These are phyloP conservation scores for Amphiprion percula DNA, from an alignment of 2,113 vertebrate genomes.

Conservation along the genomic window DNA sequence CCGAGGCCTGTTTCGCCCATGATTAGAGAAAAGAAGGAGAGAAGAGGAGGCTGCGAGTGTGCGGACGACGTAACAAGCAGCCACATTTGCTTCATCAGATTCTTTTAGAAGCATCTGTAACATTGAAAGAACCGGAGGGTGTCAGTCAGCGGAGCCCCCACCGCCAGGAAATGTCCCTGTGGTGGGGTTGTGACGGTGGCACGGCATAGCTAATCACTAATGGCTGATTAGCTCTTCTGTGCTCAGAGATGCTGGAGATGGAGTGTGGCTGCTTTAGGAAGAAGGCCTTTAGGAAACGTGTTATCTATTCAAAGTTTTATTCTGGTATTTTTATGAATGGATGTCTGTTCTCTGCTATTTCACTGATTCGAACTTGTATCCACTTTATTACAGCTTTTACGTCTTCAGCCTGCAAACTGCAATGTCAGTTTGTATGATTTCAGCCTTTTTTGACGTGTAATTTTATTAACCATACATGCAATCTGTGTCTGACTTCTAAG, in stretches of 20 bases:
- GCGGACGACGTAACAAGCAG: slow-evolving; percentile 14
- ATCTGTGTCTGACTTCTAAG: too few relatives aligned
- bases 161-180: slow-evolving; percentile 81
- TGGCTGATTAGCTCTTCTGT: slow-evolving; percentile 72
- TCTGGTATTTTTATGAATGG: too few relatives aligned
- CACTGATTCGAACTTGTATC: too few relatives aligned
- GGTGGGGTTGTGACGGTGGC: slow-evolving; percentile 68
- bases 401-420: too few relatives aligned
- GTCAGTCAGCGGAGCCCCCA: slow-evolving; percentile 59
- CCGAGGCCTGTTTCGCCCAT: slow-evolving; percentile 43
- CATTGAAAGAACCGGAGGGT: slow-evolving; percentile 63
- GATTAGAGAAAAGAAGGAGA: slow-evolving; percentile 76
- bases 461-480: too few relatives aligned
- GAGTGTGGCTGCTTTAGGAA: slow-evolving; percentile 10
- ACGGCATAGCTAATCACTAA: slow-evolving; percentile 74
- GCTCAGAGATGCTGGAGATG: slow-evolving; percentile 37
- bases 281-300: neutral
- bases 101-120: slow-evolving; percentile 48
- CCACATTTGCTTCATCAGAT: slow-evolving; percentile 37
- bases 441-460: too few relatives aligned
- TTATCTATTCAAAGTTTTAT: too few relatives aligned
- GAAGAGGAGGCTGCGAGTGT: slow-evolving; percentile 48
- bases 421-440: too few relatives aligned
- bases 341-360: too few relatives aligned
- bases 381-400: too few relatives aligned